A percentile compares a stretch with the other conserved stretches of the same genome.
Evolutionary conservation across 2,113 vertebrate species (phyloP).

Genomic region (Takifugu flavidus): DNA sequence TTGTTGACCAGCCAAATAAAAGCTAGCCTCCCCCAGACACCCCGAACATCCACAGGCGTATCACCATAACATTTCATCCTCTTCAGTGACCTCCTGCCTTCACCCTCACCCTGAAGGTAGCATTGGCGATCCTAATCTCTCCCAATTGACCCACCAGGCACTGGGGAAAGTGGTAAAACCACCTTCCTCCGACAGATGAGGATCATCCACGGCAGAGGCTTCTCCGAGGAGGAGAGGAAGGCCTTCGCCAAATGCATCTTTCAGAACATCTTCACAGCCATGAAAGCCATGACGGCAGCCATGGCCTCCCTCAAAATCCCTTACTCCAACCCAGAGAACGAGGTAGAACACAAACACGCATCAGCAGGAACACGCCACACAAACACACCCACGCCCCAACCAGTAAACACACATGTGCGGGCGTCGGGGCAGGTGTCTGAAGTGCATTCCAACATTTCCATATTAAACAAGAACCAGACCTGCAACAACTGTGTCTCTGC

Average conservation of each 20-base stretch:
- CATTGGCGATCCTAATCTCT: not conserved
- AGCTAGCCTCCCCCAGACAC: too few species aligned
- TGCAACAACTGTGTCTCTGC: not conserved
- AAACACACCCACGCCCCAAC: not conserved
- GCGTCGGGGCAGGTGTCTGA: not conserved
- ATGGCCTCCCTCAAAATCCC: conserved; percentile 79
- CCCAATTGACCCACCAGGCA: conserved; percentile 67
- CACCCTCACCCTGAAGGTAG: too few species aligned
- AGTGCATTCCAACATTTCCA: too few species aligned
- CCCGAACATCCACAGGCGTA: too few species aligned
- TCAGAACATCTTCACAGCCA: conserved; percentile 83
- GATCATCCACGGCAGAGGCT: conserved; percentile 87
- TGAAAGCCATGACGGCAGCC: conserved; percentile 79
- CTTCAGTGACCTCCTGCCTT: too few species aligned
- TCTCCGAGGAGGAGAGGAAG: conserved; percentile 82
- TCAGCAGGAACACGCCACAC: not conserved
- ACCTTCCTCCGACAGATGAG: conserved; percentile 92
- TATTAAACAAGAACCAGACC: not conserved
- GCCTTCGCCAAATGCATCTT: conserved; percentile 79
- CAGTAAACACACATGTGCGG: not conserved
- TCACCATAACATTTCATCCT: too few species aligned
- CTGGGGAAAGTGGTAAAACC: conserved; percentile 89
- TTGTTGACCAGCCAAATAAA: too few species aligned
- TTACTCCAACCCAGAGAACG: conserved; percentile 75
- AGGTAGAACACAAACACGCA: conserved; percentile 60